Conservation (phyloP, 2,797 vertebrate genomes). For the Pantherophis alleghaniensis region DNA sequence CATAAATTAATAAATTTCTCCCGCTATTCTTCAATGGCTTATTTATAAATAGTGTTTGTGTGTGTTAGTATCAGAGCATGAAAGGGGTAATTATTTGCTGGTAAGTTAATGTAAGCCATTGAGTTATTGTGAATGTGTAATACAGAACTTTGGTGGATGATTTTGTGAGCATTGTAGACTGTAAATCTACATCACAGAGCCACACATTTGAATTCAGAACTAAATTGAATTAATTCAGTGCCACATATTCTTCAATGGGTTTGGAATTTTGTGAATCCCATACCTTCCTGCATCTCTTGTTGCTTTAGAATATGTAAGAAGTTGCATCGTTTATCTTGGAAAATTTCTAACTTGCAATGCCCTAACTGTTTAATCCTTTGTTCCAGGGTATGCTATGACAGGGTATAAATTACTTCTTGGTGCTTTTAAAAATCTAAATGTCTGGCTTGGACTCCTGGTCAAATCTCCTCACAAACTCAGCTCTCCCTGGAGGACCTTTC, state of each 20-base stretch:
- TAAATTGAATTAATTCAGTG: neutral
- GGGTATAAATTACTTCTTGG: constrained; percentile 61
- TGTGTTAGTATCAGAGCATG: neutral
- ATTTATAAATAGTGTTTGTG: neutral
- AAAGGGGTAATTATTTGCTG: neutral
- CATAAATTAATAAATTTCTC: neutral
- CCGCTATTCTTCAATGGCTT: neutral
- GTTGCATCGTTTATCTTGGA: neutral
- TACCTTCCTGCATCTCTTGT: neutral
- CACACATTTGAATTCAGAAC: neutral
- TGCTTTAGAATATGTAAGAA: neutral
- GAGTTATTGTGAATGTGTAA: neutral
- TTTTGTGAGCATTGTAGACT: neutral
- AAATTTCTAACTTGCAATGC: neutral
- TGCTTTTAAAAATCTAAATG: constrained; percentile 67
- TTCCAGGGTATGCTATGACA: constrained; percentile 69
- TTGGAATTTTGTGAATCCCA: neutral
- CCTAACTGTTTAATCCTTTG: constrained; percentile 25
- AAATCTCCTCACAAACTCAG: constrained; percentile 56
- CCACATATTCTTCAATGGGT: neutral
- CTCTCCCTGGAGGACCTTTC: constrained; percentile 58
- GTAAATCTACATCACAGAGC: neutral
- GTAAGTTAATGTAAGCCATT: neutral
- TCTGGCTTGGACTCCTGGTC: constrained; percentile 67
- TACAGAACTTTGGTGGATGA: neutral